Evolutionary conservation across 35 echinoderm and acorn worm genomes (phyloP), one percentile per base, ranked within the genome.

Genomic region (Hemicentrotus pulcherrimus): DNA sequence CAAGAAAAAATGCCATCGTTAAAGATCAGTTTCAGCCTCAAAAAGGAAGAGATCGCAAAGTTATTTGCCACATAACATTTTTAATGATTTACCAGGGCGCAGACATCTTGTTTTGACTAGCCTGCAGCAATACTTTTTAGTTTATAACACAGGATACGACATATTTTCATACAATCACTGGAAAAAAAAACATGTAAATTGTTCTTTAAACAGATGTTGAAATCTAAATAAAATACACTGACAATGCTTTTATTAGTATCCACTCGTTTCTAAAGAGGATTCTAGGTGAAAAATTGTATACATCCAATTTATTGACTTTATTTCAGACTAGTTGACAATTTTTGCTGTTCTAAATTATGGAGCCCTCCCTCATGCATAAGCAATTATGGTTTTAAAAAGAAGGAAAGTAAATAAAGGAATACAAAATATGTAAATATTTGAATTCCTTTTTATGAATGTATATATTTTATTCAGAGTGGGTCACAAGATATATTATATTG

Each of bases 1-100:
- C 98, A 31, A 99, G 95, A 96, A 99, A 96, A 94, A 99, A 99
- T 32, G 98, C 94, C 98, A 99, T 99, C 5, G 41, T 95, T 24
- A 28, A 22, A 78, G 65, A 28, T 4, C 22, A 55, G 50, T 55
- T 55, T 28, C 24, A 71, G 61, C 61, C 61, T 71, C 28, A 0
- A n/a, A n/a, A 4, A 9, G 10, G 50, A 55, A 55, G 9, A 55
- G 2, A 55, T 55, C 15, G 50, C 10, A 55, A 55, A 14, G 50
- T 41, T 55, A 55, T 55, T 1, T 15, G 50, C 50, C 50, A 55
- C 50, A 28, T 78, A 28, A 78, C 19, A 78, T 78, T 78, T 78
- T 4, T n/a, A 28, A 28, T 30, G 4, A 5, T 78, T 15, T 7
- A 78, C 50, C 24, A 78, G 65, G 65, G 65, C 65, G 65, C 65